Base-by-base conservation (phyloP, 37 sponge, comb jelly and placozoan genomes). In the Ianthella basta region DNA sequence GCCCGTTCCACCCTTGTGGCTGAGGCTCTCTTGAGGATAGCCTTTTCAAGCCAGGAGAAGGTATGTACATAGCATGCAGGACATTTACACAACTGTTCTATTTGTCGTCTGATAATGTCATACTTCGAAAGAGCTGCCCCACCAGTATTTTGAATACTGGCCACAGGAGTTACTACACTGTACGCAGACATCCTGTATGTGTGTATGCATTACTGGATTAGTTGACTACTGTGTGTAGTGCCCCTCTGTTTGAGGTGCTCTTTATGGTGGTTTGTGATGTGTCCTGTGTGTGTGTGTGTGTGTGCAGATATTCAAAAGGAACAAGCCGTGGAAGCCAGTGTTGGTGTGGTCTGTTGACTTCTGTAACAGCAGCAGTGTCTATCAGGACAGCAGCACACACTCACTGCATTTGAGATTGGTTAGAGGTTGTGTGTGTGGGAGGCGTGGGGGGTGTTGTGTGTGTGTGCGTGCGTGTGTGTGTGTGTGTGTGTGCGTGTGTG, bases 321-420 rank as follows among this genome's bases (percentile, higher is more conserved):
- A 82, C 65, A 82, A 21, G 23, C 65, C 32, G 1, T 82, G 82
- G 82, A 60, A 63, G 36, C 23, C 36, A 4, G 33, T 82, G 0
- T 34, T 82, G 67, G 61, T 33, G 65, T 82, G 82, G 82, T 38
- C 65, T 0, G 23, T 82, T 25, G 82, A 82, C 21, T 82, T 82
- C 41, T 82, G 82, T 24, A 82, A 82, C 82, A 34, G 40, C 3
- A 82, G 65, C 41, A 41, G 65, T 34, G 65, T 82, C 50, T 82
- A 82, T 33, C 63, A 82, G 67, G 82, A 63, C 44, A 65, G 39
- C 53, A 14, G n/a, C 15, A 4, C 78, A 2, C 78, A 75, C 25
- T 19, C 40, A 53, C 54, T 75, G 53, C 78, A 75, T 75, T 41
- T 75, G 25, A 75, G 39, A 41, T 50, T 75, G 44, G 78, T 75